phyloP scores from a whole-genome alignment of 2,113 vertebrate genomes.

The Corythaixoides concolor region DNA sequence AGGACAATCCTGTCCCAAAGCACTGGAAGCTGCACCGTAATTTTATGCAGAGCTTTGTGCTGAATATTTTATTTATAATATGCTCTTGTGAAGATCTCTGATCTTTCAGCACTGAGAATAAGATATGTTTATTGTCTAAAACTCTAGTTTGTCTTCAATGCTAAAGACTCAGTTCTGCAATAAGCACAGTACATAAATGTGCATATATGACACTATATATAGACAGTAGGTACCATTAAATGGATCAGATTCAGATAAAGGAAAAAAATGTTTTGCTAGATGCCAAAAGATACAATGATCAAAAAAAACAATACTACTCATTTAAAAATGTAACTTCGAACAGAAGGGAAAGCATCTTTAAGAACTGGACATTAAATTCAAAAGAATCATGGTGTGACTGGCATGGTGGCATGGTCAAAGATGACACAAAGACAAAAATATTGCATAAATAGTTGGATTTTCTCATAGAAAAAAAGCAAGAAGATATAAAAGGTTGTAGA shows the following conservation, averaged over 20 bases:
- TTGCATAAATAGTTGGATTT: neutral
- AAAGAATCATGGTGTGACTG: neutral
- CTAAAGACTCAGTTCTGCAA: neutral
- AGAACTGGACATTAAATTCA: neutral
- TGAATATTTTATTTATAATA: slow-evolving; percentile 20
- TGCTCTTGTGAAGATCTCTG: neutral
- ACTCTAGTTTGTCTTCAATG: neutral
- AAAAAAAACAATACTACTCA: neutral
- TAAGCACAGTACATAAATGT: neutral
- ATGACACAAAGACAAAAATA: neutral
- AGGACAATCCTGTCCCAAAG: neutral
- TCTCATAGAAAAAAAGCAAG: neutral
- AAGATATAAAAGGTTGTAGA: neutral
- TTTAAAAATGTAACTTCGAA: neutral
- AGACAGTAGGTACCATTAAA: neutral
- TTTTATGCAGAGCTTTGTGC: neutral
- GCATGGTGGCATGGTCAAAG: neutral
- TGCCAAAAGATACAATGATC: neutral
- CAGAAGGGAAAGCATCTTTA: neutral
- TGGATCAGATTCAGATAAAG: neutral
- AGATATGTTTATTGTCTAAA: neutral
- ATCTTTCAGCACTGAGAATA: neutral
- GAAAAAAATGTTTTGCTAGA: neutral
- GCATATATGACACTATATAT: rapidly evolving
- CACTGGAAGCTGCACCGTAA: neutral